phyloP scores from a whole-genome alignment of 2,797 vertebrate genomes.

The Pangasius larnaudii region DNA sequence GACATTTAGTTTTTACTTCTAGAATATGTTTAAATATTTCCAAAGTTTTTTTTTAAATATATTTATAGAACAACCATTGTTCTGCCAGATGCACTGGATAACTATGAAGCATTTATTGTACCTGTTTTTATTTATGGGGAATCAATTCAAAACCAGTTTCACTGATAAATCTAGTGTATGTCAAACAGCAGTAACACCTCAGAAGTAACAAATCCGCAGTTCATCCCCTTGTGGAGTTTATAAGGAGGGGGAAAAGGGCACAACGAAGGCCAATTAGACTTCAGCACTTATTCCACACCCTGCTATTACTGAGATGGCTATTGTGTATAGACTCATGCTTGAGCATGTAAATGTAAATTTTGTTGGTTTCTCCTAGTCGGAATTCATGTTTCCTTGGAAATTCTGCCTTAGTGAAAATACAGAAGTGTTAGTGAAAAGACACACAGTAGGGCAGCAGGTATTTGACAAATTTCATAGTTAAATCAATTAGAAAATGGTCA shows the following conservation, averaged over 20 bases:
- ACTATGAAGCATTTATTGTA: not conserved
- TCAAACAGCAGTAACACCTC: not conserved
- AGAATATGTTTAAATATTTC: not conserved
- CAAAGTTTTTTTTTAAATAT: not conserved
- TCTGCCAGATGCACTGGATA: not conserved
- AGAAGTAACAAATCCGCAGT: not conserved
- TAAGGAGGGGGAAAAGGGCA: not conserved
- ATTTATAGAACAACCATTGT: not conserved
- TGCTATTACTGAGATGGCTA: constrained; percentile 2
- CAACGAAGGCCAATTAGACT: not conserved
- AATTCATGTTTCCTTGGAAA: not conserved
- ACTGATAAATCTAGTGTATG: not conserved
- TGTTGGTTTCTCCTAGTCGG: not conserved
- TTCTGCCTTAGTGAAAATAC: not conserved
- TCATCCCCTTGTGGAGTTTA: not conserved
- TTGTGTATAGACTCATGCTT: not conserved
- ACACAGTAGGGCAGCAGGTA: not conserved
- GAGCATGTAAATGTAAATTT: not conserved
- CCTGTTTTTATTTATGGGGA: not conserved
- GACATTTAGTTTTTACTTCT: not conserved
- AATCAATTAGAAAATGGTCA: not conserved
- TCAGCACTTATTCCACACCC: not conserved
- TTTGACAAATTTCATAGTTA: not conserved
- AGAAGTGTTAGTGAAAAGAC: not conserved
- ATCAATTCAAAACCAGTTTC: not conserved